Evolutionary conservation across 2,888 invertebrate species (phyloP).

Genomic region (Sicus ferrugineus): DNA sequence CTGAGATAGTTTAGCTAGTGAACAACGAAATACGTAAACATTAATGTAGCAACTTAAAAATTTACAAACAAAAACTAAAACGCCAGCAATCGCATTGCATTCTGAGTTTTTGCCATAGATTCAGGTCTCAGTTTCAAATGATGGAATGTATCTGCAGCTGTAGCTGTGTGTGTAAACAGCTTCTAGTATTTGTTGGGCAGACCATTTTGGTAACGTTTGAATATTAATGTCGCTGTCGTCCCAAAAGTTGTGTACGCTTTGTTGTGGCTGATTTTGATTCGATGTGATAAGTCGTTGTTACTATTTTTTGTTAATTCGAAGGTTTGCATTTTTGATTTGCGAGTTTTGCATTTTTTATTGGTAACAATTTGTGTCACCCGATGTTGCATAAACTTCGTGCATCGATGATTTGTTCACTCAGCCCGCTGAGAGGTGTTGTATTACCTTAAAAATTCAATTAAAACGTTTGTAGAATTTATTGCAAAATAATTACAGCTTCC

Average conservation of each 20-base stretch:
- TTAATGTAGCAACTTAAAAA: conserved; percentile 10
- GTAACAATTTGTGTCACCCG: not conserved
- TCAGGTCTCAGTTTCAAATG: not conserved
- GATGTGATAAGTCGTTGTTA: not conserved
- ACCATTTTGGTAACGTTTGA: conserved; percentile 30
- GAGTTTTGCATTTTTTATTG: conserved; percentile 6
- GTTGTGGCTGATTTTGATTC: not conserved
- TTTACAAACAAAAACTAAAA: conserved; percentile 10
- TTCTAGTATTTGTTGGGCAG: conserved; percentile 1
- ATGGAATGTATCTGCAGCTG: not conserved
- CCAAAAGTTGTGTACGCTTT: not conserved
- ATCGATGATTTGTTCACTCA: not conserved
- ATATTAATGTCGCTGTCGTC: conserved; percentile 21
- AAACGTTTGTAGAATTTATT: not conserved
- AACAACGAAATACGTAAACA: too few relatives aligned
- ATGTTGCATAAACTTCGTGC: conserved; percentile 14
- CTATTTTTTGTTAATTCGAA: conserved; percentile 1
- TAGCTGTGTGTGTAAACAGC: not conserved
- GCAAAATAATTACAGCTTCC: too few relatives aligned
- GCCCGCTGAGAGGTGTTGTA: too few relatives aligned
- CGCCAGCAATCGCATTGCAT: conserved; percentile 4
- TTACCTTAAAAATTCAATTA: not conserved
- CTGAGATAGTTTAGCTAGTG: not conserved
- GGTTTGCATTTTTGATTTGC: not conserved
- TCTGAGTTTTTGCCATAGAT: conserved; percentile 3